Conservation (phyloP, 2,113 vertebrate genomes). For the Scomber scombrus region DNA sequence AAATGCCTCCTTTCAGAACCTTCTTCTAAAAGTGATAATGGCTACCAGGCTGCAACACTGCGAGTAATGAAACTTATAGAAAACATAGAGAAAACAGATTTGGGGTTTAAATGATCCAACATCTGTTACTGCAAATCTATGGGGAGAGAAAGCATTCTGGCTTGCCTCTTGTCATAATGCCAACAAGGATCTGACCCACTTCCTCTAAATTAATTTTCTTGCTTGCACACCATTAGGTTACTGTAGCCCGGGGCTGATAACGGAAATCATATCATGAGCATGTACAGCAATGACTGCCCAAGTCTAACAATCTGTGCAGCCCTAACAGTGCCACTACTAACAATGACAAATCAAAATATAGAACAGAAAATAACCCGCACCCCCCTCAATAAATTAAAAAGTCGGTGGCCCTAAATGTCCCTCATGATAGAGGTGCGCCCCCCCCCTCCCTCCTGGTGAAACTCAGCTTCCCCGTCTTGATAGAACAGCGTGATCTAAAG, state of each 20-base stretch:
- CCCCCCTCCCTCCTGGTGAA: slow-evolving; percentile 65
- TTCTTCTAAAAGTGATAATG: slow-evolving; percentile 36
- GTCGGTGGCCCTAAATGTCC: slow-evolving; percentile 69
- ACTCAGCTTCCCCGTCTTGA: slow-evolving; percentile 56
- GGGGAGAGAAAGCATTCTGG: slow-evolving; percentile 34
- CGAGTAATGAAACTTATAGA: slow-evolving; percentile 61
- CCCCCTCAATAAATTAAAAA: slow-evolving; percentile 71
- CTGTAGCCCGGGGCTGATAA: slow-evolving; percentile 1
- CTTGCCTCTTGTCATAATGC: slow-evolving; percentile 55
- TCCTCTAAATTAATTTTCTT: slow-evolving; percentile 48
- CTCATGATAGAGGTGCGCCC: slow-evolving; percentile 72
- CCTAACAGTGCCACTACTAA: slow-evolving; percentile 25
- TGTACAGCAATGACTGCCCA: slow-evolving; percentile 11
- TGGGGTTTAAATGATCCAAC: slow-evolving; percentile 31
- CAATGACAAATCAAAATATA: slow-evolving; percentile 27
- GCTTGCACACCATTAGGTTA: slow-evolving; percentile 15
- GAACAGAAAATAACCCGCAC: slow-evolving; percentile 61
- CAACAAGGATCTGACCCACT: slow-evolving; percentile 73
- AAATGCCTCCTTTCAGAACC: slow-evolving; percentile 14
- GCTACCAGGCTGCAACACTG: slow-evolving; percentile 31
- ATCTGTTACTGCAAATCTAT: slow-evolving; percentile 53
- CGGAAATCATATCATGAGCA: slow-evolving; percentile 22
- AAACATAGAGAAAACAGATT: slow-evolving; percentile 56
- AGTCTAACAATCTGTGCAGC: slow-evolving; percentile 1
- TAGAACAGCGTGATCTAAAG: slow-evolving; percentile 52